phyloP scores from a whole-genome alignment of 2,888 invertebrate species.

The Cataglyphis rosenhaueri region DNA sequence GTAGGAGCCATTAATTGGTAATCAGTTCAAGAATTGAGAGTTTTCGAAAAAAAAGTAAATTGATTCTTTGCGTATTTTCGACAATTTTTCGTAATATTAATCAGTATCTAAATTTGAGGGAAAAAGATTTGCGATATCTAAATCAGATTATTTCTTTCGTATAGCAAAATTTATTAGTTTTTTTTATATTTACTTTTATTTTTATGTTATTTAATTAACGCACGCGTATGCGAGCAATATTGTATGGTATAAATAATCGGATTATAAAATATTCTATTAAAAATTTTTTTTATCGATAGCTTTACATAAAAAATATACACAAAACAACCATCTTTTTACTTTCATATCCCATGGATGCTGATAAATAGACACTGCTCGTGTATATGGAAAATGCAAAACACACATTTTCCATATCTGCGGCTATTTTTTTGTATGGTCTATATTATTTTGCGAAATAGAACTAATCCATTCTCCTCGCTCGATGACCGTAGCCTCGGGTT shows the following conservation, averaged over 20 bases:
- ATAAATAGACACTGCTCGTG: constrained; percentile 10
- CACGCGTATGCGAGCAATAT: background rate
- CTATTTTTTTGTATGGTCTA: constrained; percentile 36
- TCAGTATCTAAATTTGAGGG: background rate
- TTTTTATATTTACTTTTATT: background rate
- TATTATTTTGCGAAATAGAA: constrained; percentile 39
- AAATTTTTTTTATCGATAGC: background rate
- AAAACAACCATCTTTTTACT: background rate
- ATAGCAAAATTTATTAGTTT: background rate
- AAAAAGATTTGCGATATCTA: background rate
- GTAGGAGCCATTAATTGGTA: background rate
- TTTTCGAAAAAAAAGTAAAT: background rate
- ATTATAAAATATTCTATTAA: background rate
- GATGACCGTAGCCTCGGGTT: constrained; percentile 45
- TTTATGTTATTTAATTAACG: background rate
- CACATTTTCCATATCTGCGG: constrained; percentile 33
- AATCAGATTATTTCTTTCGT: background rate
- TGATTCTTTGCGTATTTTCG: background rate
- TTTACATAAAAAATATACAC: background rate
- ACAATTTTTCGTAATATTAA: background rate
- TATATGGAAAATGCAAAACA: constrained; percentile 38
- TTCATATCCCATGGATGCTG: background rate
- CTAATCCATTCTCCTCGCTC: constrained; percentile 9
- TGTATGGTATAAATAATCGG: background rate
- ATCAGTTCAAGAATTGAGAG: background rate